Evolutionary conservation across 2,797 vertebrate genomes (phyloP).

Genomic region (Varecia variegata): DNA sequence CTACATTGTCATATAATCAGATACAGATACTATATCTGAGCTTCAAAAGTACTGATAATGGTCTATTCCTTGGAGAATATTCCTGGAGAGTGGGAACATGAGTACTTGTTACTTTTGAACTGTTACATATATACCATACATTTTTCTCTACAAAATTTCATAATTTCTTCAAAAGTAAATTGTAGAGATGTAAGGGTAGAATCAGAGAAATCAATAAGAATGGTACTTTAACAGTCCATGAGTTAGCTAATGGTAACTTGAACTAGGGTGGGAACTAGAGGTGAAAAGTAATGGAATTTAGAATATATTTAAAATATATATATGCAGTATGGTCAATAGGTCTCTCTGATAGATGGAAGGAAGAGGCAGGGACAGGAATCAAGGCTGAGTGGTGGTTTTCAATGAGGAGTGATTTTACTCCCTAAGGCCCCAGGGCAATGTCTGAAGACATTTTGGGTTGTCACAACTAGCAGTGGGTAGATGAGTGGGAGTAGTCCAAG

Average conservation of each 20-base stretch:
- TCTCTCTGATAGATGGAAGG: background rate
- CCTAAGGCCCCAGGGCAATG: background rate
- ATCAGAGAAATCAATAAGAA: background rate
- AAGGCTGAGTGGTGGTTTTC: background rate
- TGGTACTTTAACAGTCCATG: background rate
- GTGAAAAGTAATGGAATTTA: background rate
- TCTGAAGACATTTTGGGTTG: background rate
- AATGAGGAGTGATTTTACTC: background rate
- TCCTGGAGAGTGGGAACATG: background rate
- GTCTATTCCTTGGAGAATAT: background rate
- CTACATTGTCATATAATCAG: background rate
- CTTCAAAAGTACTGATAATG: background rate
- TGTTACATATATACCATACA: background rate
- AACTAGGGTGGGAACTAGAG: background rate
- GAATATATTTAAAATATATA: background rate
- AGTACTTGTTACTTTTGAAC: conserved; percentile 13
- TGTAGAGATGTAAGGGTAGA: background rate
- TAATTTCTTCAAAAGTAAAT: background rate
- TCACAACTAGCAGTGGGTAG: background rate
- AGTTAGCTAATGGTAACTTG: background rate
- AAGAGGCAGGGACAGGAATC: background rate
- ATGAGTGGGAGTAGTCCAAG: background rate
- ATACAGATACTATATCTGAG: background rate
- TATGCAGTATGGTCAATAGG: background rate
- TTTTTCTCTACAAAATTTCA: background rate